phyloP scores from a whole-genome alignment of 2,113 vertebrate genomes.

The Protobothrops mucrosquamatus region DNA sequence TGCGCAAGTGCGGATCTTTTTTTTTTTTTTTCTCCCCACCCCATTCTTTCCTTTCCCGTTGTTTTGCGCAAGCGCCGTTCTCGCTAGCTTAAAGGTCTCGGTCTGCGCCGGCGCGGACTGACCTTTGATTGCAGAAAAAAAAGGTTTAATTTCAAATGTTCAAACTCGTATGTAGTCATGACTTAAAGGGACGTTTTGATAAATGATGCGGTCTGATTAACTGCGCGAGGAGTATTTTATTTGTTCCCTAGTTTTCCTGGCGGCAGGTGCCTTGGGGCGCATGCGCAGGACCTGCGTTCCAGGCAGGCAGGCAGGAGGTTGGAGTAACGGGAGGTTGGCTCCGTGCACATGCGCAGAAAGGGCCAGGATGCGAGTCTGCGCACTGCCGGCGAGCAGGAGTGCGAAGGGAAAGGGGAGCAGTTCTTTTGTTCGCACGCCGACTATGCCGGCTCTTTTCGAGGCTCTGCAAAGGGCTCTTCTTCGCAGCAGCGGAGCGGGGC shows the following conservation, averaged over 20 bases:
- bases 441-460: background rate
- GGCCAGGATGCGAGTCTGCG: background rate
- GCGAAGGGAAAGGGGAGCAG: background rate
- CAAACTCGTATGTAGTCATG: background rate
- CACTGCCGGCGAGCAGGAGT: rapidly evolving
- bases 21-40: no score
- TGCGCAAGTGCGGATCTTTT: background rate
- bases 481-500: background rate
- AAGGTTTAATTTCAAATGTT: background rate
- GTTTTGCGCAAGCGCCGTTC: background rate
- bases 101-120: background rate
- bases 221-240: background rate
- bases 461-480: background rate
- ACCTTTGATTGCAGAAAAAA: background rate
- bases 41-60: background rate
- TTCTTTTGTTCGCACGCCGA: background rate
- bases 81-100: no score
- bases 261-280: background rate
- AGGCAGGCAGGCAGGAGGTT: background rate
- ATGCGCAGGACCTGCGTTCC: background rate
- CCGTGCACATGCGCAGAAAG: background rate
- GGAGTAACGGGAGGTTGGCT: no score
- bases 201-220: background rate
- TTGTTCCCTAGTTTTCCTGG: background rate
- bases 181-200: background rate